phyloP scores from a whole-genome alignment of 2,888 invertebrate genomes.

The Zaprionus obscuricornis region DNA sequence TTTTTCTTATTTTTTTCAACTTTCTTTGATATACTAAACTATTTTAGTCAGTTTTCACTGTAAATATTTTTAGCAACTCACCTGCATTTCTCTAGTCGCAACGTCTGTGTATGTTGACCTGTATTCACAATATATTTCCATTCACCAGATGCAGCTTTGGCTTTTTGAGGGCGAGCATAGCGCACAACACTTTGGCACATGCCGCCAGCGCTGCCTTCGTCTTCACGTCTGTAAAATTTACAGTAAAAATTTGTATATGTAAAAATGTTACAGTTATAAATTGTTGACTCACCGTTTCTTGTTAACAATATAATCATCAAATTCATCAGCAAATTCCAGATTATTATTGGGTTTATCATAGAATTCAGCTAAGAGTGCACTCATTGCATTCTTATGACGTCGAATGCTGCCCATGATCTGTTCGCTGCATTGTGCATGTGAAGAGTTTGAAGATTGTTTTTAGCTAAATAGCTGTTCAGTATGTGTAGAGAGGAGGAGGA shows the following conservation, averaged over 20 bases:
- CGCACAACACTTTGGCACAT: constrained; percentile 92
- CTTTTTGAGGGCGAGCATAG: constrained; percentile 91
- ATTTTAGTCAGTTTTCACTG: too few relatives aligned
- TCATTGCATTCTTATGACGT: constrained; percentile 88
- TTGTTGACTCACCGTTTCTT: constrained; percentile 73
- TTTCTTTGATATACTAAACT: too few relatives aligned
- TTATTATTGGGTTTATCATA: constrained; percentile 84
- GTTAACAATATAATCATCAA: constrained; percentile 78
- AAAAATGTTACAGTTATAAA: neutral
- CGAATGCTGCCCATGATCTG: constrained; percentile 88
- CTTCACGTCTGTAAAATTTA: constrained; percentile 85
- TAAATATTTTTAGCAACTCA: constrained; percentile 80
- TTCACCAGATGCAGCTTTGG: constrained; percentile 90
- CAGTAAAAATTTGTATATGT: neutral
- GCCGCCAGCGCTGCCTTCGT: constrained; percentile 86
- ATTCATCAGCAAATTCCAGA: constrained; percentile 77
- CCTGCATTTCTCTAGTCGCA: constrained; percentile 91
- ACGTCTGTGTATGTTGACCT: constrained; percentile 92
- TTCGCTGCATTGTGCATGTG: constrained; percentile 84
- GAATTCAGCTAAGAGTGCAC: constrained; percentile 89
- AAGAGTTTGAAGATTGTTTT: too few relatives aligned
- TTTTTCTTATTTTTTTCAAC: too few relatives aligned
- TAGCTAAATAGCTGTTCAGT: constrained; percentile 19
- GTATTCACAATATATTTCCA: constrained; percentile 95
- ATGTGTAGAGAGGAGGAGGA: neutral